phyloP scores from a whole-genome alignment of 2,113 vertebrate species.

The Pyxicephalus adspersus region DNA sequence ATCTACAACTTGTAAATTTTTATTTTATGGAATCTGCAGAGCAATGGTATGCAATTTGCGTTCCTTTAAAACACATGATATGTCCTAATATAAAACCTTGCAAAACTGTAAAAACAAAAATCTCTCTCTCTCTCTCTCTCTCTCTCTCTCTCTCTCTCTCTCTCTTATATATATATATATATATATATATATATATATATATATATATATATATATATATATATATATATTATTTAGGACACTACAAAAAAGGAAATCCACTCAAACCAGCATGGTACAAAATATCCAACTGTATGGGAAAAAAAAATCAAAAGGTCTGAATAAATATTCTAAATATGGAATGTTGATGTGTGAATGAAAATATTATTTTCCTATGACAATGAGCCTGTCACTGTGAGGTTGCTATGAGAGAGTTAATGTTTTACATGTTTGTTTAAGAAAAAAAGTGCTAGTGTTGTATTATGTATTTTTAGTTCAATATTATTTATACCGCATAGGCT shows the following conservation, averaged over 20 bases:
- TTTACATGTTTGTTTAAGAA: conserved; percentile 59
- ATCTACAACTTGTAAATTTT: not conserved
- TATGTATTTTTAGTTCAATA: conserved; percentile 66
- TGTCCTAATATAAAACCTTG: conserved; percentile 12
- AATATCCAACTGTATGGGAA: not conserved
- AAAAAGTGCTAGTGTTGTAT: conserved; percentile 63
- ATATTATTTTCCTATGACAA: conserved; percentile 39
- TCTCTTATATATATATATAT: no score
- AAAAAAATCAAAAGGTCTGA: conserved; percentile 42
- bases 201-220: no score
- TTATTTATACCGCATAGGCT: conserved; percentile 64
- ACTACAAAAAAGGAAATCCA: conserved; percentile 24
- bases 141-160: no score
- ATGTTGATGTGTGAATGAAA: conserved; percentile 44
- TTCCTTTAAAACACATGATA: not conserved
- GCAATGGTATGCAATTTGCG: conserved; percentile 25
- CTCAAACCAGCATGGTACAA: conserved; percentile 6
- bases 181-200: no score
- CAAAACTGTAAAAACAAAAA: conserved; percentile 12
- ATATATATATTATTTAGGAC: not conserved
- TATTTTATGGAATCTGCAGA: conserved; percentile 12
- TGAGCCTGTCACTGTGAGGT: conserved; percentile 67
- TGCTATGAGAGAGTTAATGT: conserved; percentile 63
- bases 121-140: no score
- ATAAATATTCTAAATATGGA: not conserved